Evolutionary conservation across 1,140 invertebrate genomes (phyloP), one percentile per base, ranked within the genome.

Genomic region (Scaptomyza graminum): DNA sequence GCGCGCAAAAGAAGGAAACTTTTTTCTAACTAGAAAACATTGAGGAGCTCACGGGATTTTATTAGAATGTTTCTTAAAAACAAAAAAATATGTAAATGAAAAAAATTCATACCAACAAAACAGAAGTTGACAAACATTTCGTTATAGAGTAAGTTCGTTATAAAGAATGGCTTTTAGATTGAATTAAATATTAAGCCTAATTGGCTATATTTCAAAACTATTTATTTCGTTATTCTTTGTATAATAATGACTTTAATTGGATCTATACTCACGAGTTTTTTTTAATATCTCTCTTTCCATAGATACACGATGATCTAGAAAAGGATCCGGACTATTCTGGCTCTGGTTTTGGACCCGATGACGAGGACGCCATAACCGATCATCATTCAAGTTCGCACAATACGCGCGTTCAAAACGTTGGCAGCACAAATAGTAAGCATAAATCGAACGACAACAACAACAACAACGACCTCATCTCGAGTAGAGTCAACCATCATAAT

Each of bases 261-360:
- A 18, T 1, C 18, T 18, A 18, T 18, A 18, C 18, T 18, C 18
- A 18, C 1, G 3, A 3, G 1, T 22, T 1, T 22, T 22, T 13
- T 34, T 6, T 69, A 7, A 37, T 49, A 13, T 41, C 4, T 59
- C 5, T 59, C 5, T 56, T 3, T 15, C 77, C 90, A 13, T 68
- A 94, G 89, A 92, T 93, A 69, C 93, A 93, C 74, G 91, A 92
- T 34, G 91, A 92, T 92, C 77, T 92, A 91, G 91, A 92, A 63
- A 93, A 94, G 91, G 95, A 95, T 74, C 92, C 95, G 54, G 94
- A 95, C 91, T 94, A 94, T 56, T 95, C 94, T 78, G 95, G 95
- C 70, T 95, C 94, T 79, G 95, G 95, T 25, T 93, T 94, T 90
- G 95, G 95, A 64, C 95, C 95, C 47, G 94, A 95, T 87, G 95